Evolutionary conservation across 2,113 vertebrate species (phyloP).

Genomic region (Ceyx margarethae): DNA sequence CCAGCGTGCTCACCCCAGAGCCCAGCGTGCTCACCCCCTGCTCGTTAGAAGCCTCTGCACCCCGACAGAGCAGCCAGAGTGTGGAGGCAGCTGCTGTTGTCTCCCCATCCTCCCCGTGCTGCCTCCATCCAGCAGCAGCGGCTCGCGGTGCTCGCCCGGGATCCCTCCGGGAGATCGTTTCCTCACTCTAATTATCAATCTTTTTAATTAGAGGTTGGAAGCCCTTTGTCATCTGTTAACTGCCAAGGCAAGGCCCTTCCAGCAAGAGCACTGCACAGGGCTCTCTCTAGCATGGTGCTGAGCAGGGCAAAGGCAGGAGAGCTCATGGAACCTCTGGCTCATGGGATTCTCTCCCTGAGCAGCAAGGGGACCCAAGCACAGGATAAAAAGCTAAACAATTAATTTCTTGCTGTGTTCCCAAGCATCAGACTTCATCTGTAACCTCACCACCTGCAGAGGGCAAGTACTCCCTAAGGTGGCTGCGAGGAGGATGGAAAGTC

Average conservation of each 20-base stretch:
- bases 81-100: background rate
- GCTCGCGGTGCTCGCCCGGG: background rate
- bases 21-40: background rate
- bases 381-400: background rate
- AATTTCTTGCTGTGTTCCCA: background rate
- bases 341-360: background rate
- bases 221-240: background rate
- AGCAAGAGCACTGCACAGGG: background rate
- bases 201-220: constrained; percentile 20
- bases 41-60: background rate
- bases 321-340: background rate
- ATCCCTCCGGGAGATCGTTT: background rate
- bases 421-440: background rate
- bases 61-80: background rate
- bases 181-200: constrained; percentile 11
- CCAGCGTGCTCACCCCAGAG: background rate
- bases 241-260: background rate
- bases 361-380: background rate
- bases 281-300: background rate
- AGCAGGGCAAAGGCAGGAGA: background rate
- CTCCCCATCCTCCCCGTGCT: background rate
- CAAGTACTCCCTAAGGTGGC: background rate
- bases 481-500: background rate
- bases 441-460: background rate
- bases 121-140: background rate